phyloP scores from a whole-genome alignment of 2,797 vertebrate genomes.

The Pteronotus mesoamericanus region DNA sequence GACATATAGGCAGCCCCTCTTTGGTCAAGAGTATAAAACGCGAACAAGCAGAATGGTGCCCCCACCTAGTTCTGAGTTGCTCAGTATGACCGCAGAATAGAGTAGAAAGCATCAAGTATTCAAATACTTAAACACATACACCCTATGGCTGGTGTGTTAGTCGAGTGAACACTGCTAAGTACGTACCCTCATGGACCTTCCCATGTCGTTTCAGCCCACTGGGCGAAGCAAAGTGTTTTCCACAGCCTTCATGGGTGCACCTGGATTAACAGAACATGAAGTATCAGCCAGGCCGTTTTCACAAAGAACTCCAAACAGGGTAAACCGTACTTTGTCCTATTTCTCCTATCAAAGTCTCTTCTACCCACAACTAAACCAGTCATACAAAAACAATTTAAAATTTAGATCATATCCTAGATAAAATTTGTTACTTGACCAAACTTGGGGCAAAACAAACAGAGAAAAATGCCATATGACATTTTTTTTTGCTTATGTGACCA shows the following conservation, averaged over 20 bases:
- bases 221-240: slow-evolving; percentile 82
- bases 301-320: too few species aligned
- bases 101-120: neutral
- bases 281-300: neutral
- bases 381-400: neutral
- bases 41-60: too few species aligned
- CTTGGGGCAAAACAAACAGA: neutral
- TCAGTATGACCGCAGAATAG: fast-evolving
- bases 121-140: neutral
- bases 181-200: slow-evolving; percentile 89
- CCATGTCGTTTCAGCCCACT: slow-evolving; percentile 87
- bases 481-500: neutral
- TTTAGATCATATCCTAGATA: neutral
- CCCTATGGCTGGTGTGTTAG: fast-evolving
- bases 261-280: slow-evolving; percentile 74
- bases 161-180: neutral
- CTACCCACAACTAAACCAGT: neutral
- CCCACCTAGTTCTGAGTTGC: neutral
- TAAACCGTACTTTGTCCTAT: neutral
- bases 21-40: neutral
- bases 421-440: neutral
- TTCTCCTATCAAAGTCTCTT: neutral
- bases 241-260: slow-evolving; percentile 87
- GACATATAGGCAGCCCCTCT: fast-evolving
- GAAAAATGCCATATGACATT: neutral